Percentiles rank a stretch among this genome's conserved stretches.
Evolutionary conservation across 2,113 vertebrate genomes (phyloP).

Genomic region (Neomonachus schauinslandi): DNA sequence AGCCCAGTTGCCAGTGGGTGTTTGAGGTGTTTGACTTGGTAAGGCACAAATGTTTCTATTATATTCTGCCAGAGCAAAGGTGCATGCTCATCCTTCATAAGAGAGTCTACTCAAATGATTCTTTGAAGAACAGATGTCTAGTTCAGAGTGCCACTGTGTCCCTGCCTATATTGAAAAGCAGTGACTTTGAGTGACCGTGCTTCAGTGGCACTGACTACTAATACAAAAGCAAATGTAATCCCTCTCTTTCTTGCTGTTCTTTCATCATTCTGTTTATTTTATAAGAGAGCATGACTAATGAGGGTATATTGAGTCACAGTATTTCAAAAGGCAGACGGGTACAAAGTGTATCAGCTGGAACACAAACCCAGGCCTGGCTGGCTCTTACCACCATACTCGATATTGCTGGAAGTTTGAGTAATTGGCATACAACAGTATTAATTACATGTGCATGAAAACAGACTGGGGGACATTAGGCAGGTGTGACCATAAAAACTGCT

Average conservation of each 20-base stretch:
- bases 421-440: conserved; percentile 1
- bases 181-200: neutral
- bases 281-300: neutral
- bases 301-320: neutral
- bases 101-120: neutral
- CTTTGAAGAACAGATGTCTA: neutral
- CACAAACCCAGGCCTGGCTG: neutral
- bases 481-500: conserved; percentile 64
- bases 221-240: neutral
- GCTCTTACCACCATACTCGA: neutral
- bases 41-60: neutral
- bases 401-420: conserved; percentile 43
- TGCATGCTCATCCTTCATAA: neutral
- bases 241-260: neutral
- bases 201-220: neutral
- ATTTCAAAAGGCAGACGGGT: neutral
- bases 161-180: neutral
- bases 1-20: neutral
- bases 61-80: neutral
- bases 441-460: conserved; percentile 18
- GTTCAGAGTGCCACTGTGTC: neutral
- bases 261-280: neutral
- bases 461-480: conserved; percentile 46
- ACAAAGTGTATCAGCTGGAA: neutral
- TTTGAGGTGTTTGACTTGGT: neutral